A percentile compares a stretch with the other conserved stretches of the same genome.
phyloP scores from a whole-genome alignment of 2,797 vertebrate genomes.

The Cyclopterus lumpus region DNA sequence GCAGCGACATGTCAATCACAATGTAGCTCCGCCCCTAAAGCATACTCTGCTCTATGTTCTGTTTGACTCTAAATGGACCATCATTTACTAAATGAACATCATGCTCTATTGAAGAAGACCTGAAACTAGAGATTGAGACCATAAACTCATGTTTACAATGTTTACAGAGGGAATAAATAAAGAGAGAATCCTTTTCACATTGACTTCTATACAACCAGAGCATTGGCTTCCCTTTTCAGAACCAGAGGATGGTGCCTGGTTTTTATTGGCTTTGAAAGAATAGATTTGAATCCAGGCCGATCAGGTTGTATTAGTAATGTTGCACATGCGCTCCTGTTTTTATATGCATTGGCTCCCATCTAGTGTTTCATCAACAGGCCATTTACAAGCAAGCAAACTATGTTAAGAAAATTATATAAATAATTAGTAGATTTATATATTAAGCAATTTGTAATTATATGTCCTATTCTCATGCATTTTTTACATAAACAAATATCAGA shows the following conservation, averaged over 20 bases:
- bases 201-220: not conserved
- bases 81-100: not conserved
- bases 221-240: too few species aligned
- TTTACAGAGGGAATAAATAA: not conserved
- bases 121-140: not conserved
- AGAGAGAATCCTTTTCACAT: not conserved
- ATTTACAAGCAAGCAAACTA: not conserved
- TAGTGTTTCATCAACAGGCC: not conserved
- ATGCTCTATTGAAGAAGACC: not conserved
- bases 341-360: not conserved
- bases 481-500: not conserved
- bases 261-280: not conserved
- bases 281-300: not conserved
- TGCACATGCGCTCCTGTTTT: slow-evolving; percentile 1
- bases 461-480: not conserved
- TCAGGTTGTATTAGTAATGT: not conserved
- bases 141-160: not conserved
- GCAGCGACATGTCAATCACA: not conserved
- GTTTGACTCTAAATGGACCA: not conserved
- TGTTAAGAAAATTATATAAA: not conserved
- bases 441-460: not conserved
- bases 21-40: not conserved
- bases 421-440: not conserved
- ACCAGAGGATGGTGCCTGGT: too few species aligned
- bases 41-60: not conserved